Conservation (phyloP, 2,888 invertebrate genomes). For the Netelia virgata region DNA sequence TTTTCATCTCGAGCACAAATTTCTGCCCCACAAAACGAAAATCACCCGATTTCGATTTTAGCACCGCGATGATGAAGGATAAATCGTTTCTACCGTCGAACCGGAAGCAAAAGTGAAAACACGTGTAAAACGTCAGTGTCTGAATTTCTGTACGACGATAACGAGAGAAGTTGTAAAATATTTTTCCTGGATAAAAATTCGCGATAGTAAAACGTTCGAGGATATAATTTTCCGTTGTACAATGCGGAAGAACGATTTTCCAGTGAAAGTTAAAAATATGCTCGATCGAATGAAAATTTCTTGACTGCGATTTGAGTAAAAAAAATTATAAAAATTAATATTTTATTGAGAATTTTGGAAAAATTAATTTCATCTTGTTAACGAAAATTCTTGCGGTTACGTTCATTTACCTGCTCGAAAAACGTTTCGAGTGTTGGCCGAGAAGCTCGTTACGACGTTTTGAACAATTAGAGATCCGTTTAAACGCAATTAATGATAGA, state of each 20-base stretch:
- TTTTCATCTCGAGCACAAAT: not conserved
- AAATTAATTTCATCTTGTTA: too few relatives aligned
- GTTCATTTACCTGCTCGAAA: too few relatives aligned
- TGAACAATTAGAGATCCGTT: slow-evolving; percentile 62
- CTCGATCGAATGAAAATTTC: not conserved
- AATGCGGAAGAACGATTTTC: not conserved
- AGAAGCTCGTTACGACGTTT: slow-evolving; percentile 35
- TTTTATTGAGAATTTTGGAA: too few relatives aligned
- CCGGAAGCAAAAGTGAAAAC: too few relatives aligned
- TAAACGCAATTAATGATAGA: slow-evolving; percentile 62
- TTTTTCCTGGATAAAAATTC: too few relatives aligned
- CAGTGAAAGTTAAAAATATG: slow-evolving; percentile 19
- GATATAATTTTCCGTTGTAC: too few relatives aligned
- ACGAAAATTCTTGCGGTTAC: too few relatives aligned
- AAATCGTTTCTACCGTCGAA: not conserved
- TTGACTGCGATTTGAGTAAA: not conserved
- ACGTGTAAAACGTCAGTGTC: too few relatives aligned
- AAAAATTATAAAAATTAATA: not conserved
- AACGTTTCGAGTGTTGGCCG: slow-evolving; percentile 1
- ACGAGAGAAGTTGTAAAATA: too few relatives aligned
- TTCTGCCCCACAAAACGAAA: not conserved
- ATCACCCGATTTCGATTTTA: not conserved
- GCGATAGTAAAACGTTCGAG: too few relatives aligned
- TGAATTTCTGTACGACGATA: too few relatives aligned
- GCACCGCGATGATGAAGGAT: not conserved